Base-by-base conservation (phyloP, 2,797 vertebrate genomes). In the Typhlichthys eigenmanni region DNA sequence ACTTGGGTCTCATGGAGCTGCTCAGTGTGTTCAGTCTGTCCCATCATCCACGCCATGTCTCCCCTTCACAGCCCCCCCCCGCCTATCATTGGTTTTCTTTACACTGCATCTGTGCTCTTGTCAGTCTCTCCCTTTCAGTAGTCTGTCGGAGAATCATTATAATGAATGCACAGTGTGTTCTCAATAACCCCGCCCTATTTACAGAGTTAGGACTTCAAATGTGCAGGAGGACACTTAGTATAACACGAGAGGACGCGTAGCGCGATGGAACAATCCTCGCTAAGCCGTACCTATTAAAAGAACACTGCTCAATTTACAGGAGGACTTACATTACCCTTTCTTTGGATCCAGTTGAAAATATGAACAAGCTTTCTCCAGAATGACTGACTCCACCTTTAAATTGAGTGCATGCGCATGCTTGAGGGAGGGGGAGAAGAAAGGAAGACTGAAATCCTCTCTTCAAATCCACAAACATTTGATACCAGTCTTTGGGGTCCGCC, bases 161-260 rank as follows among this genome's bases (percentile, higher is more conserved):
- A 71, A 83, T 72, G 62, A 76, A 71, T 60, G 47, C 60, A 61
- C 53, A 79, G 65, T 72, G 68, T 64, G 66, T 48, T 68, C 64
- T 71, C 79, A 73, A 85, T 76, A 66, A 80, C 51, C 13, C 52
- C 11, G 38, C 45, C 70, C 64, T 60, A 6, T 74, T 29, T 29
- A 29, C 24, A 29, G 24, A 29, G 24, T 29, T 68, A 59, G 19
- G 64, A 63, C 29, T 52, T 60, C 60, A 10, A 69, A 61, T 68
- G 82, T 75, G 12, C 68, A 76, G 64, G 67, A 71, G 32, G 75
- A 80, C 82, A 80, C 85, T 85, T 78, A 72, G 60, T 43, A 13
- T 24, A 72, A 73, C 60, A 63, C 57, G 57, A 51, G 53, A 48
- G 64, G 58, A 52, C 66, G 69, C 1, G 58, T 65, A 70, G 72